Conservation (phyloP, 2,113 vertebrate genomes). For the Acrocephalus arundinaceus region DNA sequence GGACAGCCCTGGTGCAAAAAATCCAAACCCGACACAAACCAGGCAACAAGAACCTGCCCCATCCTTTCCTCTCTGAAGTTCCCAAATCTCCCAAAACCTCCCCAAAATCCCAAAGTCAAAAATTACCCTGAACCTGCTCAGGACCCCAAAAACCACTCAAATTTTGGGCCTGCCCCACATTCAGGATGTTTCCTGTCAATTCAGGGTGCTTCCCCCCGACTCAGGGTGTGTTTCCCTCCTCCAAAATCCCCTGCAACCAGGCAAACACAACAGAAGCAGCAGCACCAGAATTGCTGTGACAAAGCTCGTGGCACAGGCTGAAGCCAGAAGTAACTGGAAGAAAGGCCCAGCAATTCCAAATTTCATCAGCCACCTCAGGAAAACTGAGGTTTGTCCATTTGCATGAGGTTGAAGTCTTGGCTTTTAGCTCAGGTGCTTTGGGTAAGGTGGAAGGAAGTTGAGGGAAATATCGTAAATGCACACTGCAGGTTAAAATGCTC, state of each 20-base stretch:
- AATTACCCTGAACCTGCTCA: background rate
- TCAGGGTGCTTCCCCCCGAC: background rate
- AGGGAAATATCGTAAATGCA: background rate
- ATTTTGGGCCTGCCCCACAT: background rate
- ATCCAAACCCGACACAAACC: background rate
- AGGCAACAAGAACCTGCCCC: background rate
- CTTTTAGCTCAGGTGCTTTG: background rate
- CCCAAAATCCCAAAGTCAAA: background rate
- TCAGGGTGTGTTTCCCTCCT: background rate
- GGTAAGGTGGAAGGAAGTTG: background rate
- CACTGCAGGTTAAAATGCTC: background rate
- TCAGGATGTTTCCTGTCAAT: background rate
- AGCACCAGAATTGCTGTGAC: background rate
- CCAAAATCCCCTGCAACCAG: background rate
- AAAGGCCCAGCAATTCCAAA: background rate
- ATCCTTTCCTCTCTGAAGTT: background rate
- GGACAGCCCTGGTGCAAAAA: background rate
- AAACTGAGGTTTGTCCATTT: background rate
- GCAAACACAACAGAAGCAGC: rapidly evolving
- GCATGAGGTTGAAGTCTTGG: background rate
- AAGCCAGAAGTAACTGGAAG: background rate
- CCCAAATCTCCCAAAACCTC: background rate
- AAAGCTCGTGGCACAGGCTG: rapidly evolving
- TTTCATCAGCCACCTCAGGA: background rate
- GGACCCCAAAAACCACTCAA: rapidly evolving